Percentiles rank a stretch among this genome's conserved stretches.
phyloP scores from a whole-genome alignment of 2,888 invertebrate species.

The Lasiommata megera region DNA sequence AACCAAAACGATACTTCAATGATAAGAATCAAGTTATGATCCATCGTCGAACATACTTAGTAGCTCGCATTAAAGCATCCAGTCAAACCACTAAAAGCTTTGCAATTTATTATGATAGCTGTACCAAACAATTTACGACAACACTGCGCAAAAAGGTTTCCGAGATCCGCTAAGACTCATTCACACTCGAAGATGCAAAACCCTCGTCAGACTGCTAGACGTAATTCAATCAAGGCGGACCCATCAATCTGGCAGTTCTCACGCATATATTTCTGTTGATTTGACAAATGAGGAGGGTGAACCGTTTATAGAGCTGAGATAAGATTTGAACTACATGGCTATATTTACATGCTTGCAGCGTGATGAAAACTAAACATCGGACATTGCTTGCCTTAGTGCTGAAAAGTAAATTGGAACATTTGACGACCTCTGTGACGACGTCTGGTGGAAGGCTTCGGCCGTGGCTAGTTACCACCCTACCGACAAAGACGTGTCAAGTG shows the following conservation, averaged over 20 bases:
- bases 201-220: slow-evolving; percentile 78
- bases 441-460: too few species aligned
- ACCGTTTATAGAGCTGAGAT: slow-evolving; percentile 39
- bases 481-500: too few species aligned
- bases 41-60: neutral
- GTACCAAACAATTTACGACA: too few species aligned
- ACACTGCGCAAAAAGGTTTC: slow-evolving; percentile 5
- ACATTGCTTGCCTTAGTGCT: too few species aligned
- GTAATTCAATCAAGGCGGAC: slow-evolving; percentile 79
- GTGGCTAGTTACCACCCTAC: too few species aligned
- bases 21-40: too few species aligned
- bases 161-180: slow-evolving; percentile 11
- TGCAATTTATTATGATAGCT: neutral
- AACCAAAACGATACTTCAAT: too few species aligned
- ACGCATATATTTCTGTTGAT: slow-evolving; percentile 81
- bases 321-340: slow-evolving; percentile 8
- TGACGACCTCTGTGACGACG: too few species aligned
- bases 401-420: too few species aligned
- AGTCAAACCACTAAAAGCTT: neutral
- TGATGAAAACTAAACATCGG: too few species aligned
- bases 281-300: slow-evolving; percentile 81
- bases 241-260: slow-evolving; percentile 80
- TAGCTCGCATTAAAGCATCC: neutral
- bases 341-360: neutral
- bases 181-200: slow-evolving; percentile 57